Evolutionary conservation across 2,888 invertebrate species (phyloP).

Genomic region (Cheilosia vernalis): DNA sequence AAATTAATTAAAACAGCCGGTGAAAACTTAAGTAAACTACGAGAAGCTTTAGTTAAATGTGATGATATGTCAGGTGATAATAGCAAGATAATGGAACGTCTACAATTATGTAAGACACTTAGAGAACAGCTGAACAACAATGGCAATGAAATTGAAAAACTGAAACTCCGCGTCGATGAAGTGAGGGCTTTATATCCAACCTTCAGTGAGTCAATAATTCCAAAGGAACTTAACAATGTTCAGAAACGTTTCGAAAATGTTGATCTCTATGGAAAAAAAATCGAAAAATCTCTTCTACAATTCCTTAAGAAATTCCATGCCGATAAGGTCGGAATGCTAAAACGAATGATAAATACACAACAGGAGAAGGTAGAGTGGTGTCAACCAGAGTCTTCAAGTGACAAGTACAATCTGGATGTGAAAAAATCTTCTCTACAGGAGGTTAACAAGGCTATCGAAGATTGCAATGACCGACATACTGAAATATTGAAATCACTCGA

Average conservation of each 20-base stretch:
- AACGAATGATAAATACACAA: conserved; percentile 91
- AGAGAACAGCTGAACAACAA: conserved; percentile 89
- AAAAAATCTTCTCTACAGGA: conserved; percentile 92
- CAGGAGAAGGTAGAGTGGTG: conserved; percentile 97
- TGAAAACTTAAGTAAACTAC: conserved; percentile 88
- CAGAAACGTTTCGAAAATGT: conserved; percentile 93
- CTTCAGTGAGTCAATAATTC: conserved; percentile 90
- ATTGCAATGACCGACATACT: conserved; percentile 87
- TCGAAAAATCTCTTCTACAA: conserved; percentile 89
- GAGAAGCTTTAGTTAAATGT: conserved; percentile 93
- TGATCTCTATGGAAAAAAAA: conserved; percentile 91
- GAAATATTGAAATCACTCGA: conserved; percentile 89
- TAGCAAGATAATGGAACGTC: conserved; percentile 90
- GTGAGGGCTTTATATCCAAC: conserved; percentile 90
- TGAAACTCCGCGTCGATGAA: conserved; percentile 88
- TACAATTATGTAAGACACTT: conserved; percentile 89
- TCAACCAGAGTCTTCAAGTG: conserved; percentile 93
- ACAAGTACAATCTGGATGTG: conserved; percentile 95
- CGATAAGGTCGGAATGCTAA: conserved; percentile 92
- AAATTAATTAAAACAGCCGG: conserved; percentile 89
- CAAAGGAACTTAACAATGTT: conserved; percentile 92
- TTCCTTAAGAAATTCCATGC: conserved; percentile 94
- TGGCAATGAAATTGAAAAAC: conserved; percentile 87
- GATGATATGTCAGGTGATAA: conserved; percentile 96
- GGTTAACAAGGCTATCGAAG: conserved; percentile 88